Evolutionary conservation across 1,140 invertebrate genomes (phyloP).

Genomic region (Calliopsis andreniformis): DNA sequence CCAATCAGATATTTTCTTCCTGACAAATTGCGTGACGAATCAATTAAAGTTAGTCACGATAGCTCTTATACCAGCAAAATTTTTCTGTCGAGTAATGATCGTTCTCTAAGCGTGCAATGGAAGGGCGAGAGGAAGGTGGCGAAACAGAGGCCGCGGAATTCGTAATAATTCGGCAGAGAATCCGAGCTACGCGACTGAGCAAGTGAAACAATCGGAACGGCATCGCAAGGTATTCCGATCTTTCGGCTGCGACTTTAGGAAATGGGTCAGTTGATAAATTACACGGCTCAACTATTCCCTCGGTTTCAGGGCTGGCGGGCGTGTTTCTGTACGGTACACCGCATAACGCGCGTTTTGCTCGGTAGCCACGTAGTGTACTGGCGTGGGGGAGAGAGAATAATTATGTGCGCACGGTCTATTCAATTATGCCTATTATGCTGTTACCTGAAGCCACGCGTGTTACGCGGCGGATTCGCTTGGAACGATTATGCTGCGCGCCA

Average conservation of each 20-base stretch:
- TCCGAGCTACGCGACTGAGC: slow-evolving; percentile 10
- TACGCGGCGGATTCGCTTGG: neutral
- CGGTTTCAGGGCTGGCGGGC: neutral
- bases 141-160: slow-evolving; percentile 11
- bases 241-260: slow-evolving; percentile 55
- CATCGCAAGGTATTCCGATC: slow-evolving; percentile 15
- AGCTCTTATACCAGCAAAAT: no score
- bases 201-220: slow-evolving; percentile 40
- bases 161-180: slow-evolving; percentile 34
- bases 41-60: no score
- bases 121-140: neutral
- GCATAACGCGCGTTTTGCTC: slow-evolving; percentile 46
- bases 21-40: no score
- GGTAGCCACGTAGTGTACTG: slow-evolving; percentile 53
- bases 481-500: neutral
- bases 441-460: slow-evolving; percentile 1
- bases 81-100: neutral
- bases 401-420: slow-evolving; percentile 60
- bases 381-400: slow-evolving; percentile 52
- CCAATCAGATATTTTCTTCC: no score
- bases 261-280: slow-evolving; percentile 66
- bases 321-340: slow-evolving; percentile 28
- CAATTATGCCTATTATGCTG: slow-evolving; percentile 57
- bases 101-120: no score
- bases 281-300: slow-evolving; percentile 31